These are phyloP conservation scores for Sphaerodactylus townsendi DNA, from an alignment of 2,113 vertebrate genomes.

Conservation along the genomic window DNA sequence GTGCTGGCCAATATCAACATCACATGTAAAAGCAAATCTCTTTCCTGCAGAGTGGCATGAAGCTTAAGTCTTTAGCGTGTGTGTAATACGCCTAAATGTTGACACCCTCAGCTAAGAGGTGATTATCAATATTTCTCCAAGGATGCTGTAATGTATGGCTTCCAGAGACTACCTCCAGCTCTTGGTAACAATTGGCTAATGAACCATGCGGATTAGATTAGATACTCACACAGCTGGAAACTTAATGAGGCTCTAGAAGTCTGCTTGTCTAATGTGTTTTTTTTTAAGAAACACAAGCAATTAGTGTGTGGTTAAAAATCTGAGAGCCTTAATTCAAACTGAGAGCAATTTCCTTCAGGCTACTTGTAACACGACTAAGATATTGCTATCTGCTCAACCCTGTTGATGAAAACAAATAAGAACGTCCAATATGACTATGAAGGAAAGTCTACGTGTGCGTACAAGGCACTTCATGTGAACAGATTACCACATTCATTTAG, in stretches of 20 bases:
- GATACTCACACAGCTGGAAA: neutral
- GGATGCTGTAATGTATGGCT: neutral
- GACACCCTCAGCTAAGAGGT: neutral
- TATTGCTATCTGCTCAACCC: neutral
- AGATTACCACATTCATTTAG: neutral
- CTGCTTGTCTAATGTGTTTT: conserved; percentile 9
- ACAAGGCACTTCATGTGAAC: neutral
- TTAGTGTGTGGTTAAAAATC: neutral
- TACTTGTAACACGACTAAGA: neutral
- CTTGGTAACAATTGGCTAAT: conserved; percentile 6
- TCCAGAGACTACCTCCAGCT: neutral
- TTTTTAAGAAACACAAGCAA: conserved; percentile 26
- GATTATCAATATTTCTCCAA: neutral
- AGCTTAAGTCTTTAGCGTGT: neutral
- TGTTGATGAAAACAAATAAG: neutral
- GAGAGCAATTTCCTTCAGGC: neutral
- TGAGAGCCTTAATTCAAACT: neutral
- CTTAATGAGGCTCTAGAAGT: neutral
- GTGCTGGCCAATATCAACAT: neutral
- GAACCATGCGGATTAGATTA: neutral
- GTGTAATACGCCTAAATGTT: neutral
- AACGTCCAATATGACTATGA: neutral
- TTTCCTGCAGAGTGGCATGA: neutral
- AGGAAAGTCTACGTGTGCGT: neutral
- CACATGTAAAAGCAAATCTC: neutral